These are phyloP conservation scores for Excalfactoria chinensis DNA, from an alignment of 2,113 vertebrate genomes.

Conservation along the genomic window DNA sequence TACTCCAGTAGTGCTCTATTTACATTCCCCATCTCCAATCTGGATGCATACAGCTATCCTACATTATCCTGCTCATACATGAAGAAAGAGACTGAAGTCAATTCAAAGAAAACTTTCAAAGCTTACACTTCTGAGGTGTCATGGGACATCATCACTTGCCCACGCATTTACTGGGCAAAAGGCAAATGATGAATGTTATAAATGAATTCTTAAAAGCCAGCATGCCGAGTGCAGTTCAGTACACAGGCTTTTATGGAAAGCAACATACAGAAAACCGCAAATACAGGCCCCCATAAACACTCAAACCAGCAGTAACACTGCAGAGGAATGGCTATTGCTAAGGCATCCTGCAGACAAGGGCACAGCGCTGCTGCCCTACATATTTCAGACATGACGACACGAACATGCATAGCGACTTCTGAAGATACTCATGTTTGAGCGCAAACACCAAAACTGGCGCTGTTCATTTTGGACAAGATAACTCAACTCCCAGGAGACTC, in stretches of 20 bases:
- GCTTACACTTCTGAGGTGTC: accelerated
- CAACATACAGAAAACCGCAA: neutral
- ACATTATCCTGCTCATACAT: neutral
- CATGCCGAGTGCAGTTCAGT: neutral
- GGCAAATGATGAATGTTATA: neutral
- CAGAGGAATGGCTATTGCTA: neutral
- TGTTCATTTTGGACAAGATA: neutral
- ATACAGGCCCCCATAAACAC: neutral
- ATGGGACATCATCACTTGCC: neutral
- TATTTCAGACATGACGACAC: neutral
- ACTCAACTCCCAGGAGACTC: neutral
- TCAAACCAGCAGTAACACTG: neutral
- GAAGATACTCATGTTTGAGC: neutral
- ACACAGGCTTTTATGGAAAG: neutral
- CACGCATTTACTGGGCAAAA: neutral
- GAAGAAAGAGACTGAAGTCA: neutral
- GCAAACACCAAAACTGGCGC: neutral
- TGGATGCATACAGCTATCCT: neutral
- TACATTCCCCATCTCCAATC: neutral
- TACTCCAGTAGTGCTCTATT: neutral
- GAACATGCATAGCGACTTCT: neutral
- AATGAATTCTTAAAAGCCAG: neutral
- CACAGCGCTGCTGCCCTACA: neutral
- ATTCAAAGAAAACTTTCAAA: neutral
- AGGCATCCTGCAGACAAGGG: neutral